These are phyloP conservation scores for Moxostoma hubbsi DNA, from an alignment of 2,797 vertebrate genomes.

Conservation along the genomic window DNA sequence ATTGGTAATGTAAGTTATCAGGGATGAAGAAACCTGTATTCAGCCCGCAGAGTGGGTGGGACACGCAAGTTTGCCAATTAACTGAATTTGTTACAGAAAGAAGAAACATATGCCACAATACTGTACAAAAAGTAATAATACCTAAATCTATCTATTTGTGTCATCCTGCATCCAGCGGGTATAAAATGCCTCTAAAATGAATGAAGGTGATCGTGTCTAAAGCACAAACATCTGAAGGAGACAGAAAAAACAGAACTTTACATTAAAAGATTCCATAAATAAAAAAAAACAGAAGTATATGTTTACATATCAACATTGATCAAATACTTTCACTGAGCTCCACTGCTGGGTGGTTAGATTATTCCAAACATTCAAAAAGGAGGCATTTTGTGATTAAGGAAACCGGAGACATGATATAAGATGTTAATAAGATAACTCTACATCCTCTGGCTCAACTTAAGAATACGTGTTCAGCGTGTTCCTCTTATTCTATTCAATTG, in stretches of 20 bases:
- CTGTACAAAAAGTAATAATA: too few species aligned
- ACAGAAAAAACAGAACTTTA: background rate
- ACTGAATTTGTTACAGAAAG: background rate
- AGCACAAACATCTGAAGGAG: background rate
- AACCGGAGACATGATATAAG: slow-evolving; percentile 18
- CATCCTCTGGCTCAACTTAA: slow-evolving; percentile 21
- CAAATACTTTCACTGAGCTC: background rate
- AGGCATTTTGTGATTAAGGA: slow-evolving; percentile 5
- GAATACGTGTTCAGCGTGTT: slow-evolving; percentile 14
- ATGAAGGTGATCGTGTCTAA: background rate
- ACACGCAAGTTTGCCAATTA: background rate
- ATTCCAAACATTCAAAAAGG: slow-evolving; percentile 35
- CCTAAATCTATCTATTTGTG: background rate
- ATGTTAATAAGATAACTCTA: slow-evolving; percentile 2
- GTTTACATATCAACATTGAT: slow-evolving; percentile 14
- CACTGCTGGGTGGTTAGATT: background rate
- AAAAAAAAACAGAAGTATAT: slow-evolving; percentile 1
- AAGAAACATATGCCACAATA: background rate
- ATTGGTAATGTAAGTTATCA: slow-evolving; percentile 19
- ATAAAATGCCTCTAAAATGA: background rate
- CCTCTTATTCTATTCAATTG: slow-evolving; percentile 15
- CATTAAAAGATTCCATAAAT: background rate
- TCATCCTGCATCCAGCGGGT: slow-evolving; percentile 31
- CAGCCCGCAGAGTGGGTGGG: slow-evolving; percentile 10
- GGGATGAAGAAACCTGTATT: slow-evolving; percentile 53